phyloP scores from a whole-genome alignment of 2,888 invertebrate genomes.

The Lepidocyrtoides sp. region DNA sequence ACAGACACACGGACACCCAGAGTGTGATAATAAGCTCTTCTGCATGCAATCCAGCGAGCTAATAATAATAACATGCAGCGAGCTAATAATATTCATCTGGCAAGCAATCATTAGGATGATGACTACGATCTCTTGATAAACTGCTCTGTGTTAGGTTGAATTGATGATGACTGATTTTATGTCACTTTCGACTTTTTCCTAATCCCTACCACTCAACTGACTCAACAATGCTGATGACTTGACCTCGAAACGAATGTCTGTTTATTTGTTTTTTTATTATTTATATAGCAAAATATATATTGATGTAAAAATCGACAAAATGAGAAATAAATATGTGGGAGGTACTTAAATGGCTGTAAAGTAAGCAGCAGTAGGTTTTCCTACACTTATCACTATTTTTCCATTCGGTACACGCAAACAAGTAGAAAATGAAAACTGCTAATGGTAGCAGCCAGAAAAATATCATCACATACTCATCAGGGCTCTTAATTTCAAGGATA shows the following conservation, averaged over 20 bases:
- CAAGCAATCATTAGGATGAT: background rate
- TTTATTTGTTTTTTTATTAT: constrained; percentile 17
- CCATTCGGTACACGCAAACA: too few species aligned
- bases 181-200: constrained; percentile 71
- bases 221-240: constrained; percentile 32
- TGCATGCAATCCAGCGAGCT: too few species aligned
- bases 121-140: constrained; percentile 42
- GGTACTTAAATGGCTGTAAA: too few species aligned
- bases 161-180: constrained; percentile 65
- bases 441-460: background rate
- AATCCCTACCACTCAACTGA: constrained; percentile 52
- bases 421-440: background rate
- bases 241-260: constrained; percentile 56
- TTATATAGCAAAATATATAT: background rate
- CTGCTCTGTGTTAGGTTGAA: constrained; percentile 27
- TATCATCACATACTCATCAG: constrained; percentile 37
- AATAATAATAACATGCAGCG: too few species aligned
- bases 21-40: too few species aligned
- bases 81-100: constrained; percentile 33
- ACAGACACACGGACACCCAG: too few species aligned
- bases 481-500: constrained; percentile 44
- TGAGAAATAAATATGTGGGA: constrained; percentile 15
- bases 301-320: constrained; percentile 38
- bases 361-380: background rate
- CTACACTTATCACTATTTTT: background rate